phyloP scores from a whole-genome alignment of 2,797 vertebrate species.

The Tiaroga cobitis region DNA sequence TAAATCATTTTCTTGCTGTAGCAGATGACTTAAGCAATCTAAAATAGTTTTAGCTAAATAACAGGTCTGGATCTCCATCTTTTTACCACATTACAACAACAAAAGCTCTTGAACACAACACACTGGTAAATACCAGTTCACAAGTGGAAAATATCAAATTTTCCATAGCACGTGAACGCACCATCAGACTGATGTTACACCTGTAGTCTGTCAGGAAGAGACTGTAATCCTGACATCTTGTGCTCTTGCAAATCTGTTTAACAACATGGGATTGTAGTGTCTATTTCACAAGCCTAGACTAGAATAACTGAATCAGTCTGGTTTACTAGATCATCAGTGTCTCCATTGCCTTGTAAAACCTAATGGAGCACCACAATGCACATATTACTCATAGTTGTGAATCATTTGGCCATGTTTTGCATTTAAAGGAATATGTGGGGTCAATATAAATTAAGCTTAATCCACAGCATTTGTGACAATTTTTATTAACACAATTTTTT shows the following conservation, averaged over 20 bases:
- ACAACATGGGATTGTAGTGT: background rate
- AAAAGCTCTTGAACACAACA: too few relatives aligned
- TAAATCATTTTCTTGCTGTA: too few relatives aligned
- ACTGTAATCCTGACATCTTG: slow-evolving; percentile 8
- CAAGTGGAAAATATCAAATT: too few relatives aligned
- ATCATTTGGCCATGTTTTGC: background rate
- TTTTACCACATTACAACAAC: too few relatives aligned
- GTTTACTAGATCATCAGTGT: background rate
- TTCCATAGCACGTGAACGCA: too few relatives aligned
- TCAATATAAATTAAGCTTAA: background rate
- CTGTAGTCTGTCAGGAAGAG: background rate
- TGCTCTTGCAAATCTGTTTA: background rate
- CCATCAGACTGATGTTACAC: slow-evolving; percentile 14
- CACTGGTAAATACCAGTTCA: too few relatives aligned
- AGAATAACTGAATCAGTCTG: background rate
- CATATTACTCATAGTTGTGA: background rate
- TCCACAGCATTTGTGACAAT: background rate
- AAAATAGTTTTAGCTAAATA: too few relatives aligned
- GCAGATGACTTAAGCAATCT: too few relatives aligned
- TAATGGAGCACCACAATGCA: background rate
- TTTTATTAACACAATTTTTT: background rate
- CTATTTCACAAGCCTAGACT: background rate
- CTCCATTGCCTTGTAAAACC: slow-evolving; percentile 6
- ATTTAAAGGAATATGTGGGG: background rate
- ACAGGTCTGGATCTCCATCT: too few relatives aligned